Conservation (phyloP, 2,113 vertebrate species). For the Cinclus cinclus region DNA sequence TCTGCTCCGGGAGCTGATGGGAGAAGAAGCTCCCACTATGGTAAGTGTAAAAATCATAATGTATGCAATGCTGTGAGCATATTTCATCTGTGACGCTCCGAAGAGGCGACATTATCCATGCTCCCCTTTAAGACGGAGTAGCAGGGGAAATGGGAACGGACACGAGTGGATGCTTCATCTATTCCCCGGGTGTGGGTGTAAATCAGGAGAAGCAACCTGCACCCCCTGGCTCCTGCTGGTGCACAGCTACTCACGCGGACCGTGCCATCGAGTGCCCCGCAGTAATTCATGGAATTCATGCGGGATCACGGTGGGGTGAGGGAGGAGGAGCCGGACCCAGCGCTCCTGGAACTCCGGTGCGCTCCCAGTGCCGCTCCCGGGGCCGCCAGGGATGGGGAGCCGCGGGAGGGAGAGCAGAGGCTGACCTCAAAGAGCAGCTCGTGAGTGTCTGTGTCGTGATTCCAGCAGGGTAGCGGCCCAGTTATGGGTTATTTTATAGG, state of each 20-base stretch:
- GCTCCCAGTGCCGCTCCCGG: fast-evolving
- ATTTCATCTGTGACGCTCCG: fast-evolving
- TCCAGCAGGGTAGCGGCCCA: not conserved
- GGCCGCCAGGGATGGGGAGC: fast-evolving
- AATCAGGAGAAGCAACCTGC: not conserved
- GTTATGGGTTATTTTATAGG: fast-evolving
- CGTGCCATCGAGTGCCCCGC: fast-evolving
- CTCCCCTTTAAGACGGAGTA: not conserved
- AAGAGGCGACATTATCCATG: fast-evolving
- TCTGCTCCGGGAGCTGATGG: not conserved
- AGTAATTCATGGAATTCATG: fast-evolving
- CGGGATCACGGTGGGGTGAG: fast-evolving
- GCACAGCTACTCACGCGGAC: fast-evolving
- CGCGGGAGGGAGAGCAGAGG: not conserved
- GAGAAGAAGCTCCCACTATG: not conserved
- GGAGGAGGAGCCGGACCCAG: fast-evolving
- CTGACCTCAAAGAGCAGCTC: not conserved
- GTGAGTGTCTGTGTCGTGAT: fast-evolving
- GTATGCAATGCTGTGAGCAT: fast-evolving
- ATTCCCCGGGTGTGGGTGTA: fast-evolving
- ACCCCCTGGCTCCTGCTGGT: fast-evolving
- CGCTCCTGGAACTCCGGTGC: fast-evolving
- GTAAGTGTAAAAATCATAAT: not conserved
- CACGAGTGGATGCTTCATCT: fast-evolving
- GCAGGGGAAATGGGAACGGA: not conserved